Evolutionary conservation across 2,113 vertebrate genomes (phyloP).

Genomic region (Pterocles burchelli): DNA sequence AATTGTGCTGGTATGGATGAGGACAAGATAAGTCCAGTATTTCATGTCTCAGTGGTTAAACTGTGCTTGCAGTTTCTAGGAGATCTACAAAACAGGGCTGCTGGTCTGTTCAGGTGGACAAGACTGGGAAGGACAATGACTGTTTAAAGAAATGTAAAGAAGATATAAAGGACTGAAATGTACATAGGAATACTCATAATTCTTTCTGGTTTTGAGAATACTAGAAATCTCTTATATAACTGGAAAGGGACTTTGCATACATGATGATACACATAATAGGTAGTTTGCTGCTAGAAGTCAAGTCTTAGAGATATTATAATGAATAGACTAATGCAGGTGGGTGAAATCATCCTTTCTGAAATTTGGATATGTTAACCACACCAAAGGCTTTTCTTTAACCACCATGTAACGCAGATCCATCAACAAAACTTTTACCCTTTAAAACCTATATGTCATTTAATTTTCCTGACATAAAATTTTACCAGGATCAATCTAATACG

Average conservation of each 20-base stretch:
- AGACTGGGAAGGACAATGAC: background rate
- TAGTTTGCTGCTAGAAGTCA: background rate
- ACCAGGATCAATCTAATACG: background rate
- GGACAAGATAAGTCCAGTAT: background rate
- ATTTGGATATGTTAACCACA: background rate
- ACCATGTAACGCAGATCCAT: background rate
- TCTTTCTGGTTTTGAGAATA: background rate
- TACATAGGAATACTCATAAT: background rate
- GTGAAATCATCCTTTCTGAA: background rate
- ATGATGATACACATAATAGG: background rate
- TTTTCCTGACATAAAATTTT: background rate
- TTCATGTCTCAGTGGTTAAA: background rate
- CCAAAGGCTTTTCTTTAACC: background rate
- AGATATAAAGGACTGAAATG: background rate
- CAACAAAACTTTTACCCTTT: background rate
- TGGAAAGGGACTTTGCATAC: background rate
- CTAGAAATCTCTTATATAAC: background rate
- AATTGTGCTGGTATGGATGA: background rate
- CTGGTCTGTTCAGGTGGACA: background rate
- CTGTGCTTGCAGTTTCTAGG: background rate
- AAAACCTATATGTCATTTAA: background rate
- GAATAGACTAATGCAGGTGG: background rate
- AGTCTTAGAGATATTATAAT: background rate
- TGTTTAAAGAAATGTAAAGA: background rate
- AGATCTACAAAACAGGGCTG: background rate